Evolutionary conservation across 2,888 invertebrate species (phyloP), one percentile per base, ranked within the genome.

Genomic region (Chrysolina oricalcia): DNA sequence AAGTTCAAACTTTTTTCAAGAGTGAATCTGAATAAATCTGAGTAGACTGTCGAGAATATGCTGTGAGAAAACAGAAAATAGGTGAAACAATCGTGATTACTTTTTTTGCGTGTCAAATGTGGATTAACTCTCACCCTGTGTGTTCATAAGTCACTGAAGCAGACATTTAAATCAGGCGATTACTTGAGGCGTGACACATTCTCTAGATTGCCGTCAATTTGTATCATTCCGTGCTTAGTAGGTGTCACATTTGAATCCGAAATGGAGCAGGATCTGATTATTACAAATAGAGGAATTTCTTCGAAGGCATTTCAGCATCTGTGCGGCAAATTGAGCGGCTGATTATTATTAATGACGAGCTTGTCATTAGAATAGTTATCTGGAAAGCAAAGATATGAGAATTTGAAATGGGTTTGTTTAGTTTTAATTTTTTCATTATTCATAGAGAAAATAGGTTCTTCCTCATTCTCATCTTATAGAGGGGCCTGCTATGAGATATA

Each of bases 121-220:
- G 43, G 43, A 43, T 43, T 2, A 43, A 15, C 43, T 9, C 2
- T 21, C 21, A 53, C 53, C 53, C 21, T 53, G 21, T 53, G 21
- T 13, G 21, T 21, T 13, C n/a, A 17, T 48, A 17, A 17, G 48
- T 17, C 48, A 48, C 48, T 13, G 53, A 21, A 0, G 53, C 21
- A 6, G 53, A 53, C 21, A 11, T 53, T 53, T 53, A 53, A 53
- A 53, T 53, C 53, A 43, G 43, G 43, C 43, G 13, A 43, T 3
- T 15, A 43, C 43, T 21, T 70, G 67, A 77, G 76, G 74, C 70
- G 65, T 68, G 72, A 74, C 59, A 74, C 63, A 74, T 74, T 68
- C 46, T 66, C 66, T 53, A 67, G 70, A 74, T 63, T 48, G 40
- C 72, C 48, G 70, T 70, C 71, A 70, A 74, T 72, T 74, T 67